phyloP scores from a whole-genome alignment of 1,140 invertebrate species.

The Dinothrombium tinctorium region DNA sequence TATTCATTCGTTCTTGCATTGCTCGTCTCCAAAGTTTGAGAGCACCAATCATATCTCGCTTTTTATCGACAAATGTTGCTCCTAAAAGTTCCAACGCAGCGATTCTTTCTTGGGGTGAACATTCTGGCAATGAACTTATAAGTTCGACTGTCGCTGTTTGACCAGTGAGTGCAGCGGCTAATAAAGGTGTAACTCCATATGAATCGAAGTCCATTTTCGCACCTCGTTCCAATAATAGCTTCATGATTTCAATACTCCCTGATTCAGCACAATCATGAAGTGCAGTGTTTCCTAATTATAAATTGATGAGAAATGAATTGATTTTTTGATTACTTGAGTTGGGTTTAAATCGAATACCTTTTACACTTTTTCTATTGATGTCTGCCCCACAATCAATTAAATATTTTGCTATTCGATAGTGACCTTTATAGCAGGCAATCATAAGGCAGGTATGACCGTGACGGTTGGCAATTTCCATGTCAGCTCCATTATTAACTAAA shows the following conservation, averaged over 20 bases:
- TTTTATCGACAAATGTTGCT: constrained; percentile 90
- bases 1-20: constrained; percentile 40
- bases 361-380: constrained; percentile 66
- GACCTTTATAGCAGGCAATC: constrained; percentile 89
- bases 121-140: constrained; percentile 35
- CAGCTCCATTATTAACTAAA: constrained; percentile 43
- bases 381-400: constrained; percentile 65
- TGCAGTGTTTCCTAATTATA: constrained; percentile 62
- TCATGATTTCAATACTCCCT: constrained; percentile 68
- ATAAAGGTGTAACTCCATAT: constrained; percentile 78
- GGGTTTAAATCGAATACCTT: too few relatives aligned
- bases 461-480: constrained; percentile 67
- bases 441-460: constrained; percentile 86
- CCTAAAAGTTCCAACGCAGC: constrained; percentile 76
- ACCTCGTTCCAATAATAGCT: constrained; percentile 40
- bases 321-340: neutral
- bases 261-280: constrained; percentile 87
- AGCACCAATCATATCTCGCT: constrained; percentile 71
- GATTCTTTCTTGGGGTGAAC: constrained; percentile 51
- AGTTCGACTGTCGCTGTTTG: constrained; percentile 79
- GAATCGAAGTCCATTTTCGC: constrained; percentile 82
- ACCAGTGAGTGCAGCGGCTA: constrained; percentile 72
- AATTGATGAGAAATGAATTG: constrained; percentile 1
- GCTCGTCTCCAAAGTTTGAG: constrained; percentile 65
- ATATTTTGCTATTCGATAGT: constrained; percentile 60